Evolutionary conservation across 2,797 vertebrate genomes (phyloP).

Genomic region (Myotis vivesi): DNA sequence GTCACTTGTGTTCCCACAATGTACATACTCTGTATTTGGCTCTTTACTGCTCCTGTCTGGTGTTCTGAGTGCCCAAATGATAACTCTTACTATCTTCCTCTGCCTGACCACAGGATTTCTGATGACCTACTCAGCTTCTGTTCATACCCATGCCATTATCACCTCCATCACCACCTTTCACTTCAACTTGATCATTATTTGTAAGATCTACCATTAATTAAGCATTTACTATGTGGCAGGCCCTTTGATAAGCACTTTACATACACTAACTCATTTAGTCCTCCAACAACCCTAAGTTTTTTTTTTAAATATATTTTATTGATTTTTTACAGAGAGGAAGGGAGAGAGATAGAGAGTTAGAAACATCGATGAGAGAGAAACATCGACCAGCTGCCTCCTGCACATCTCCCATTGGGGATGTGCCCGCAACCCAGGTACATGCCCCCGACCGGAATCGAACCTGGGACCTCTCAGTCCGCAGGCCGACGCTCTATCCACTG

Average conservation of each 20-base stretch:
- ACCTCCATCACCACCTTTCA: not conserved
- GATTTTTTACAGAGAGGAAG: no score
- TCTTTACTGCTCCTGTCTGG: slow-evolving; percentile 35
- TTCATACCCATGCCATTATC: not conserved
- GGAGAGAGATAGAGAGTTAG: no score
- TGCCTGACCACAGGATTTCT: slow-evolving; percentile 20
- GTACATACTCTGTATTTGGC: not conserved
- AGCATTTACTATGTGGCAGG: slow-evolving; percentile 29
- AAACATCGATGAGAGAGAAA: no score
- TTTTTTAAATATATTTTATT: no score
- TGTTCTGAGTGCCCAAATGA: slow-evolving; percentile 5
- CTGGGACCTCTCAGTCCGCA: no score
- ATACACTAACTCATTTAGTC: slow-evolving; percentile 49
- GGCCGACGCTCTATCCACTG: no score
- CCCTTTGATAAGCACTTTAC: slow-evolving; percentile 10
- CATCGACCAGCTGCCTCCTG: no score
- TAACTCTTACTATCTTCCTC: slow-evolving; percentile 4
- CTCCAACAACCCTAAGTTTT: slow-evolving; percentile 42
- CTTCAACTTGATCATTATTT: slow-evolving; percentile 36
- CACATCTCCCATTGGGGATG: no score
- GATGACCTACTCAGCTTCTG: not conserved
- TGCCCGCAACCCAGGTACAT: no score
- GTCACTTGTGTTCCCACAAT: not conserved
- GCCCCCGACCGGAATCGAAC: no score
- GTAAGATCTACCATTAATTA: slow-evolving; percentile 43